Evolutionary conservation across 1,140 invertebrate genomes (phyloP), one percentile per base, ranked within the genome.

Genomic region (Drosophila mayri): DNA sequence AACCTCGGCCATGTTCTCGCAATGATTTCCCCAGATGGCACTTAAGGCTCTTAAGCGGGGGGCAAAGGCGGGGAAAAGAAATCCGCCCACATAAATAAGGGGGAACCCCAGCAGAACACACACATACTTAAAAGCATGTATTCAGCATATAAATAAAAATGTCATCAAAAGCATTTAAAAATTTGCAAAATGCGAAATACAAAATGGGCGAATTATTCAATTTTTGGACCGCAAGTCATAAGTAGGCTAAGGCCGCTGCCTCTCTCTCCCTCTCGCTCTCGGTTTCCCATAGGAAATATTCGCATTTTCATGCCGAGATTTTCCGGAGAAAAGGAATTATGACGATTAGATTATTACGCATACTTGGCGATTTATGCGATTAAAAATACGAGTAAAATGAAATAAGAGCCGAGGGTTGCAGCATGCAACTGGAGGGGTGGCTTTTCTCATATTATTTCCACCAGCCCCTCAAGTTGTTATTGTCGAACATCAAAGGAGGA

Each of bases 331-430:
- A 49, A 44, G 65, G 80, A 87, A 88, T 87, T 88, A 87, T 77
- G 72, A 78, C 76, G 84, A 88, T 88, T 88, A 84, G 84, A 88
- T 88, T 88, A 88, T 88, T 88, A 88, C 85, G 85, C 84, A 88
- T 88, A 84, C 85, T 84, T 88, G 80, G 50, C 76, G 77, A 90
- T 70, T 90, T 88, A 88, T 84, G 77, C 84, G 84, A 88, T 88
- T 88, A 90, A 62, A 46, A 50, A 68, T 43, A 67, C 47, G 47
- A 70, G 14, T 54, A 70, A 70, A 64, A 66, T 60, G 59, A 81
- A 78, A 64, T 79, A 75, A 68, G 81, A 86, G 55, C 63, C 25
- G 38, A 25, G 71, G 58, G 54, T 64, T 76, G 65, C 49, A 76
- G 54, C 41, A 68, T 77, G 74, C 74, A 77, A n/a, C 54, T 46